Conservation (phyloP, 2,797 vertebrate genomes). For the Siniperca scherzeri region DNA sequence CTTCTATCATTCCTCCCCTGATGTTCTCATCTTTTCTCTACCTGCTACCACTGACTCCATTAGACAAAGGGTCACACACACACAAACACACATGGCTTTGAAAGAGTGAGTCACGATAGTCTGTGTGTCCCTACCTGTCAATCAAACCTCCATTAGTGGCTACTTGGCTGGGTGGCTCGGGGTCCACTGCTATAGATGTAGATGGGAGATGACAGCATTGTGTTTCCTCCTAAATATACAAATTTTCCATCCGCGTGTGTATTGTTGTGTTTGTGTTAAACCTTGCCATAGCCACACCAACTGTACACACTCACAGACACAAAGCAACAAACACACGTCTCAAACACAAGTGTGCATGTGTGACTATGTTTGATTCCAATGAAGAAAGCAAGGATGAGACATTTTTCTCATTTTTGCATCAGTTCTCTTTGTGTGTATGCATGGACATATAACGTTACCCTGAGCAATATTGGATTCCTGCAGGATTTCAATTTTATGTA, state of each 20-base stretch:
- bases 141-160: conserved; percentile 75
- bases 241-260: conserved; percentile 12
- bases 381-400: background rate
- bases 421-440: background rate
- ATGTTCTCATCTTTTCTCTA: conserved; percentile 39
- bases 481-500: conserved; percentile 50
- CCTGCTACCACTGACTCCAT: conserved; percentile 57
- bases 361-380: conserved; percentile 22
- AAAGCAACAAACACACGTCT: conserved; percentile 14
- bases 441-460: conserved; percentile 8
- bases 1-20: background rate
- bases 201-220: conserved; percentile 71
- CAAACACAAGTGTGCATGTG: conserved; percentile 27
- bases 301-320: background rate
- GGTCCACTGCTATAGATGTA: conserved; percentile 58
- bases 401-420: conserved; percentile 31
- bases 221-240: conserved; percentile 51
- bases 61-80: conserved; percentile 44
- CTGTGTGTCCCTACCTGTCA: conserved; percentile 70
- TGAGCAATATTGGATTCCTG: conserved; percentile 15
- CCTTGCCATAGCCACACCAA: background rate
- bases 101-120: conserved; percentile 56
- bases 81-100: conserved; percentile 9
- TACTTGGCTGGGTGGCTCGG: conserved; percentile 62
- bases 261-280: conserved; percentile 30